Conservation (phyloP, 2,797 vertebrate genomes). For the Cyclura pinguis region DNA sequence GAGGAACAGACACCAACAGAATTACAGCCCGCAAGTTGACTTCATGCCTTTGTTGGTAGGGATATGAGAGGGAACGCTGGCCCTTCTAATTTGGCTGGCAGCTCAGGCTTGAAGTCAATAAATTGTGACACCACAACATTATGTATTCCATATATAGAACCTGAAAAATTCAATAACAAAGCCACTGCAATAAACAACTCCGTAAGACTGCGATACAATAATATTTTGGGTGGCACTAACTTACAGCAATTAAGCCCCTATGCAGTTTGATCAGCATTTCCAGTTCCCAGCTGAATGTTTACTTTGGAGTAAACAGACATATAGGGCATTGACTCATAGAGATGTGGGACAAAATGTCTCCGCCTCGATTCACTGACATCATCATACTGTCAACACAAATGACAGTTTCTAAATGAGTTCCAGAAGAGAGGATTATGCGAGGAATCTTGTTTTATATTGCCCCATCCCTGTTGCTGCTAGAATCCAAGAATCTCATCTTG, state of each 20-base stretch:
- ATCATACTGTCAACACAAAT: neutral
- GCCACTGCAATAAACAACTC: neutral
- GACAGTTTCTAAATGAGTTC: neutral
- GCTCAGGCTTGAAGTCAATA: neutral
- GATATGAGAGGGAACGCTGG: too few relatives aligned
- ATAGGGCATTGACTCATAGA: neutral
- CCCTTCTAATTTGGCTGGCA: neutral
- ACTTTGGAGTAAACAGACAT: neutral
- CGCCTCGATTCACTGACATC: too few relatives aligned
- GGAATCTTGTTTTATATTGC: neutral
- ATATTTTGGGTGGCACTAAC: neutral
- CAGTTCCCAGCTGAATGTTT: neutral
- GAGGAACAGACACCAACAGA: too few relatives aligned
- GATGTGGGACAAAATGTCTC: neutral
- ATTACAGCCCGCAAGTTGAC: too few relatives aligned
- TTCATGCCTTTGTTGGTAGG: neutral
- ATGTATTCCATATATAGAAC: neutral
- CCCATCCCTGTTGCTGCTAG: neutral
- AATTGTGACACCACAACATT: neutral
- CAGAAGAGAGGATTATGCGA: neutral
- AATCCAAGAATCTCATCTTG: neutral
- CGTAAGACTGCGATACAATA: neutral
- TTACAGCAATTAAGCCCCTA: neutral
- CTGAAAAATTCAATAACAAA: neutral
- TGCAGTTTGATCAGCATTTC: neutral